Evolutionary conservation across 2,113 vertebrate genomes (phyloP), one percentile per base, ranked within the genome.

Genomic region (Lepisosteus oculatus): DNA sequence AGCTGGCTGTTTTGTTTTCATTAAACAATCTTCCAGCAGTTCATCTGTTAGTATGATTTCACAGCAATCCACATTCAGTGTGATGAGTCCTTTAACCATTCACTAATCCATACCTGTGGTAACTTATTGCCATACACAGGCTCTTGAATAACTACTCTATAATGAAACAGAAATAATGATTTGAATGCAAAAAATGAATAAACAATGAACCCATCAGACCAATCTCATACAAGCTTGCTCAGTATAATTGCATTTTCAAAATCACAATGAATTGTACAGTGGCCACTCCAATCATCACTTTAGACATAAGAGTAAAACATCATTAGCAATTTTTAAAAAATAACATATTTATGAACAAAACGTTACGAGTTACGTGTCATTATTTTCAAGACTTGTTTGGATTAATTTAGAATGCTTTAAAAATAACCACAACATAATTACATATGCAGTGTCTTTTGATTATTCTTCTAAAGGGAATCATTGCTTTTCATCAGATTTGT

Each of bases 71-170:
- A 66, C 72, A 71, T 67, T 74, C 77, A 79, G 67, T 42, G 29
- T 29, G 74, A 81, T 0, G 76, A 77, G 72, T 8, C 68, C 70
- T 79, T 56, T 79, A 78, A 78, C 72, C 78, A 83, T 76, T 69
- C 45, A 63, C 55, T 62, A 72, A 65, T 71, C 80, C 83, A 72
- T 78, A 85, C 85, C 86, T 87, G 82, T 12, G 81, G 76, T 62
- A 86, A 90, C 67, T 87, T 87, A 88, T 77, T 87, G 86, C 85
- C 89, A 90, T 74, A 86, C 75, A 89, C 79, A 86, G 83, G 78
- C 77, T 89, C 81, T 80, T 88, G 84, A 81, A 86, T 85, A 72
- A 85, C 87, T 90, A 85, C 78, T 89, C 87, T 80, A 87, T 65
- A 88, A 88, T 79, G 83, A 86, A 87, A 88, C 81, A 89, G 76